phyloP scores from a whole-genome alignment of 2,888 invertebrate species.

The Drosophila vallismaia region DNA sequence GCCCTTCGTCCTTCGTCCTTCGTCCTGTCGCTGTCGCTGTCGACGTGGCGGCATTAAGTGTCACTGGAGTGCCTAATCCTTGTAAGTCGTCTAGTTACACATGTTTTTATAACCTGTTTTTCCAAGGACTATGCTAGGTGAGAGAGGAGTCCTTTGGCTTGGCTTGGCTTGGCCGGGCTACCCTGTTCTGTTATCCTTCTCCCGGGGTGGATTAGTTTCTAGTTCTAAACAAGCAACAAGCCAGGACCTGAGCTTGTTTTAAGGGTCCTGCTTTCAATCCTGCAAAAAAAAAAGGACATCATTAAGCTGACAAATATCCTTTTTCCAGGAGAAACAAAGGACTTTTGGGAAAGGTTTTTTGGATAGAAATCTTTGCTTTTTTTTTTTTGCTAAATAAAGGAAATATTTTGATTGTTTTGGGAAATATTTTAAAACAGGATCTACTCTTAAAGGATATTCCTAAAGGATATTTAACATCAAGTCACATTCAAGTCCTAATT shows the following conservation, averaged over 20 bases:
- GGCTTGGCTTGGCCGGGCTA: neutral
- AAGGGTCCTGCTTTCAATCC: neutral
- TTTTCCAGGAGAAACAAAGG: neutral
- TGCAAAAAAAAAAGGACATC: neutral
- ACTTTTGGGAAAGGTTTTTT: neutral
- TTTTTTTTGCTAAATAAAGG: neutral
- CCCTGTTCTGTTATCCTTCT: conserved; percentile 21
- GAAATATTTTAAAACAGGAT: neutral
- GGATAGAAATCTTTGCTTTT: neutral
- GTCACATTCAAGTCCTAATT: neutral
- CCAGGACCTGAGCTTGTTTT: neutral
- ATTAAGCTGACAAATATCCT: conserved; percentile 1
- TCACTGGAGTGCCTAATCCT: conserved; percentile 77
- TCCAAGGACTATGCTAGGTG: conserved; percentile 1
- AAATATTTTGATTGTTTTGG: neutral
- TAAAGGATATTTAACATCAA: neutral
- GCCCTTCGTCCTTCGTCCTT: conserved; percentile 32
- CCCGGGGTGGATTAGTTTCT: conserved; percentile 35
- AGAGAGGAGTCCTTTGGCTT: neutral
- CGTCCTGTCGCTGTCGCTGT: conserved; percentile 16
- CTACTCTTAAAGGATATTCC: no score
- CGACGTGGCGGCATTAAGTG: conserved; percentile 68
- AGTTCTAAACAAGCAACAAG: conserved; percentile 5
- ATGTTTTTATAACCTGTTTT: conserved; percentile 71
- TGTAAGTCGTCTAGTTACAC: conserved; percentile 77